Base-by-base conservation (phyloP, 2,797 vertebrate species). In the Spondyliosoma cantharus region DNA sequence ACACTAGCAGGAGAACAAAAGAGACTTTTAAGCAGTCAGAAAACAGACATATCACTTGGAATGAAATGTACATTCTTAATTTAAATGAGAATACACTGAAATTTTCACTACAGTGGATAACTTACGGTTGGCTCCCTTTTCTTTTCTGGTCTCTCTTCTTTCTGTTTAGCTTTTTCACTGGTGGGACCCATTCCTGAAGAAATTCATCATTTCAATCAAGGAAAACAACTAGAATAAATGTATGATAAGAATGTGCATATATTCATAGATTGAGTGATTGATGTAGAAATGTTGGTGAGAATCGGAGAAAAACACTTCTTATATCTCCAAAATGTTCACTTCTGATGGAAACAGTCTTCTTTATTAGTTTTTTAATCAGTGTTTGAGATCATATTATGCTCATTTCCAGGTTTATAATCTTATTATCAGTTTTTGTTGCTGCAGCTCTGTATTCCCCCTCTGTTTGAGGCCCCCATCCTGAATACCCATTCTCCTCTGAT, bases 141-240 rank as follows among this genome's bases (percentile, higher is more conserved):
- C 73, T 79, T 82, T 79, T 88, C 77, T 92, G 87, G 19, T 92
- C 91, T 75, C 93, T 93, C 75, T 95, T 96, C 74, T 91, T 92
- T 78, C 94, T 93, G 45, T 95, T 96, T 54, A 93, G 87, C 72
- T 93, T 96, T 82, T 96, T 96, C 12, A 92, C 83, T 5, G 93
- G 93, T 27, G 96, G 95, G 71, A 87, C 91, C 96, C 96, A 97
- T 73, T 95, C 95, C 96, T 97, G 87, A n/a, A 50, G 24, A n/a
- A 8, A 24, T 67, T 0, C 1, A 25, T 27, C 11, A 32, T n/a
- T n/a, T n/a, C 32, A 7, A 12, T 53, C 27, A 24, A 14, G n/a
- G 14, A 48, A 60, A 64, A 62, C 25, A 57, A 5, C 67, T 43
- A 37, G 11, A 24, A 22, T 17, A 3, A 63, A 50, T 54, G 13